A percentile compares a stretch with the other conserved stretches of the same genome.
Evolutionary conservation across 2,113 vertebrate genomes (phyloP).

Genomic region (Sorex fumeus): DNA sequence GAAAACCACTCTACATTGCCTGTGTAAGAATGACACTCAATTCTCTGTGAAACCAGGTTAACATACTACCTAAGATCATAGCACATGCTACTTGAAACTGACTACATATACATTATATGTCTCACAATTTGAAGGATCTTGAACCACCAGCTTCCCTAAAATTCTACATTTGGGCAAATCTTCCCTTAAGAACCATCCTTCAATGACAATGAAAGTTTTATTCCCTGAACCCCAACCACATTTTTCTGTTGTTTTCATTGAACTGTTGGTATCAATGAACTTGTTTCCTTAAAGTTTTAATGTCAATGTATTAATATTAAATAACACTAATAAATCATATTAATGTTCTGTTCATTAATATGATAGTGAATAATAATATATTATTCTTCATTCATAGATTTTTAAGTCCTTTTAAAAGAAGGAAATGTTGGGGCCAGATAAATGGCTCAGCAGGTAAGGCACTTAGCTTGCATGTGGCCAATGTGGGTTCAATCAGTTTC

Average conservation of each 20-base stretch:
- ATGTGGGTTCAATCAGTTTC: too few relatives aligned
- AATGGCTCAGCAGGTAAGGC: too few relatives aligned
- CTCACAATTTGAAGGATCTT: background rate
- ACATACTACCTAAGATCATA: background rate
- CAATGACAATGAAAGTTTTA: background rate
- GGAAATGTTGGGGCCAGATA: background rate
- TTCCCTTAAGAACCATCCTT: background rate
- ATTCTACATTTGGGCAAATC: background rate
- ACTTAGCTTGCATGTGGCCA: too few relatives aligned
- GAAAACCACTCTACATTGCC: accelerated
- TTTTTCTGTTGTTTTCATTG: background rate
- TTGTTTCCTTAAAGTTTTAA: slow-evolving; percentile 27
- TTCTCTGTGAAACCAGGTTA: background rate
- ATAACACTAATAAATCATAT: background rate
- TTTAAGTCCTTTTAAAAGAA: slow-evolving; percentile 39
- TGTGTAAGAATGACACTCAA: too few relatives aligned
- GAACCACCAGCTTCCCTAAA: background rate
- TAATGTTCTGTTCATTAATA: background rate
- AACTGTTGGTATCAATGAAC: background rate
- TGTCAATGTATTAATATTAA: slow-evolving; percentile 1
- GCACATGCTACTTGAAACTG: background rate
- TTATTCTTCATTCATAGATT: background rate
- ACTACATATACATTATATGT: accelerated
- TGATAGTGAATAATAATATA: background rate
- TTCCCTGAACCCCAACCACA: background rate